Conservation (phyloP, 2,888 invertebrate genomes). For the Drosophila ezoana region DNA sequence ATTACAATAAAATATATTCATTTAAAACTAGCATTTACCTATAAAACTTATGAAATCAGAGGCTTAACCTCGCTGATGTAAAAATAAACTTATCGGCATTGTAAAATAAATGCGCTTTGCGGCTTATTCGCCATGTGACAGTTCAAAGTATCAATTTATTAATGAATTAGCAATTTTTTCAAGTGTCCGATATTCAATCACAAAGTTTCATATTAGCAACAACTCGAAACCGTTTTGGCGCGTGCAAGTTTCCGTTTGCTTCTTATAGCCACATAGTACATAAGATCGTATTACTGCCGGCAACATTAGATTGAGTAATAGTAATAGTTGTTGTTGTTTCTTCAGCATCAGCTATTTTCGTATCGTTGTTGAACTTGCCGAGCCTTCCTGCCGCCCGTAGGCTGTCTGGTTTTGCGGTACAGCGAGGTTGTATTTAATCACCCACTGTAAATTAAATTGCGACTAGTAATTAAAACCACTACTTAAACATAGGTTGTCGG, state of each 20-base stretch:
- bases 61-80: neutral
- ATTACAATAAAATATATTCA: too few relatives aligned
- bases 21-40: neutral
- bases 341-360: slow-evolving; percentile 5
- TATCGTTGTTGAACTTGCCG: slow-evolving; percentile 26
- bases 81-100: slow-evolving; percentile 7
- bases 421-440: slow-evolving; percentile 36
- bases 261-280: neutral
- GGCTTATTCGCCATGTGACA: slow-evolving; percentile 2
- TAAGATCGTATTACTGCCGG: neutral
- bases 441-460: slow-evolving; percentile 33
- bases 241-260: slow-evolving; percentile 15
- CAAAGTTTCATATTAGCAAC: slow-evolving; percentile 15
- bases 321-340: slow-evolving; percentile 2
- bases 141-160: slow-evolving; percentile 13
- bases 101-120: slow-evolving; percentile 12
- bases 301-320: neutral
- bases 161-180: slow-evolving; percentile 6
- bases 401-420: slow-evolving; percentile 24
- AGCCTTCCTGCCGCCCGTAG: slow-evolving; percentile 23
- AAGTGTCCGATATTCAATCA: slow-evolving; percentile 18
- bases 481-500: slow-evolving; percentile 22
- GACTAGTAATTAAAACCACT: slow-evolving; percentile 44
- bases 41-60: neutral
- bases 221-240: neutral